Percentiles rank a stretch among this genome's conserved stretches.
Conservation (phyloP, 2,888 invertebrate species). For the Prosapia bicincta region DNA sequence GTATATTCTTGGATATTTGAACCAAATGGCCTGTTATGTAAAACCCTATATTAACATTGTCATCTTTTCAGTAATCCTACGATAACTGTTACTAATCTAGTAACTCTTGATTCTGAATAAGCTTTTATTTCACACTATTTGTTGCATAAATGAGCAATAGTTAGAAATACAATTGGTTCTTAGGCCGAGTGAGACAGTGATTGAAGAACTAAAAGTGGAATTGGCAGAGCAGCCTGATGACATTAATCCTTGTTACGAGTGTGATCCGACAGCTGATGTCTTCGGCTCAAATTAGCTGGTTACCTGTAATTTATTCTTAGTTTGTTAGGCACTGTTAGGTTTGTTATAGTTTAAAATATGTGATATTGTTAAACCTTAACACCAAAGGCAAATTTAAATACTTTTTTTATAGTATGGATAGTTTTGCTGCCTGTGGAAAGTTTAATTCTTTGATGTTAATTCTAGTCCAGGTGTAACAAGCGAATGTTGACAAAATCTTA, state of each 20-base stretch:
- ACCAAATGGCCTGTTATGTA: too few species aligned
- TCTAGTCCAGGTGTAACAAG: neutral
- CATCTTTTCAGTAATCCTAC: too few species aligned
- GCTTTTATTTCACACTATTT: neutral
- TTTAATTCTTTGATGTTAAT: neutral
- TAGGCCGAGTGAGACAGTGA: slow-evolving; percentile 21
- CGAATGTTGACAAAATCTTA: too few species aligned
- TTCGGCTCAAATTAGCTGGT: neutral
- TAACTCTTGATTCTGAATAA: neutral
- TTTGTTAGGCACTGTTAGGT: neutral
- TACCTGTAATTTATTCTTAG: neutral
- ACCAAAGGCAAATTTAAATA: neutral
- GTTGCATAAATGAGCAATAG: neutral
- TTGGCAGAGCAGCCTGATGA: neutral
- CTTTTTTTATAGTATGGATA: neutral
- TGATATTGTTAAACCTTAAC: neutral
- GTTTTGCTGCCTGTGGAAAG: neutral
- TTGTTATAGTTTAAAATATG: neutral
- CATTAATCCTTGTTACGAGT: slow-evolving; percentile 19
- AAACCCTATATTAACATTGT: too few species aligned
- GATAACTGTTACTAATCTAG: neutral
- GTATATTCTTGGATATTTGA: too few species aligned
- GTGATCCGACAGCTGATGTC: slow-evolving; percentile 20
- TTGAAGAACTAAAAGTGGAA: slow-evolving; percentile 16
- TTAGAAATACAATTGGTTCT: slow-evolving; percentile 11